These are phyloP conservation scores for Achlya flavicornis DNA, from an alignment of 2,888 invertebrate genomes.

Conservation along the genomic window DNA sequence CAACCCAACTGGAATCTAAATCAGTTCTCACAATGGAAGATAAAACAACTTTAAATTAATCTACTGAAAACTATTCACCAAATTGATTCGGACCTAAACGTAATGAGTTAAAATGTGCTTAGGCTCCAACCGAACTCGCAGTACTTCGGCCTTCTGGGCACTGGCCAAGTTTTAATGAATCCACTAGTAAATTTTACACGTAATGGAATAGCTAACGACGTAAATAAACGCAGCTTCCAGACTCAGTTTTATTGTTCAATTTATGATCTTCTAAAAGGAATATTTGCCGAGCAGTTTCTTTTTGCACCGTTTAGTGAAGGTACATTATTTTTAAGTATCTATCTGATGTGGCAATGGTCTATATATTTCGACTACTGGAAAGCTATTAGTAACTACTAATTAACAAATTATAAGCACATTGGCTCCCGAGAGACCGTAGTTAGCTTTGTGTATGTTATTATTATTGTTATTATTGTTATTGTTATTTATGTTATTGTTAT, in stretches of 20 bases:
- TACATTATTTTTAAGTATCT: background rate
- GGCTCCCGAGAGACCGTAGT: too few species aligned
- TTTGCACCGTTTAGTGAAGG: background rate
- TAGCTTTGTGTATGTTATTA: too few species aligned
- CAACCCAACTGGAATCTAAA: background rate
- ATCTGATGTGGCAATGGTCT: background rate
- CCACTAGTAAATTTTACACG: slow-evolving; percentile 64
- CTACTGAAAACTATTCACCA: slow-evolving; percentile 38
- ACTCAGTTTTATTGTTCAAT: background rate
- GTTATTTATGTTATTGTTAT: too few species aligned
- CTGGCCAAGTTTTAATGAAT: slow-evolving; percentile 69
- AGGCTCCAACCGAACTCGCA: slow-evolving; percentile 41
- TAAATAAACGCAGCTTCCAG: slow-evolving; percentile 35
- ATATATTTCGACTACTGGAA: too few species aligned
- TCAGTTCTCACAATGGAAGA: slow-evolving; percentile 15
- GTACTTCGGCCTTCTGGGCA: slow-evolving; percentile 47
- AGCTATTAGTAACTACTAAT: too few species aligned
- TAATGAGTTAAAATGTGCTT: slow-evolving; percentile 56
- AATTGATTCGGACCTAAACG: slow-evolving; percentile 50
- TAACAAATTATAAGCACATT: too few species aligned
- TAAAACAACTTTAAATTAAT: slow-evolving; percentile 45
- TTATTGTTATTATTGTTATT: too few species aligned
- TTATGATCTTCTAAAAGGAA: slow-evolving; percentile 2
- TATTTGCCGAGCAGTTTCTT: background rate
- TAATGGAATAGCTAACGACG: slow-evolving; percentile 66